Evolutionary conservation across 2,113 vertebrate genomes (phyloP).

Genomic region (Penelope pileata): DNA sequence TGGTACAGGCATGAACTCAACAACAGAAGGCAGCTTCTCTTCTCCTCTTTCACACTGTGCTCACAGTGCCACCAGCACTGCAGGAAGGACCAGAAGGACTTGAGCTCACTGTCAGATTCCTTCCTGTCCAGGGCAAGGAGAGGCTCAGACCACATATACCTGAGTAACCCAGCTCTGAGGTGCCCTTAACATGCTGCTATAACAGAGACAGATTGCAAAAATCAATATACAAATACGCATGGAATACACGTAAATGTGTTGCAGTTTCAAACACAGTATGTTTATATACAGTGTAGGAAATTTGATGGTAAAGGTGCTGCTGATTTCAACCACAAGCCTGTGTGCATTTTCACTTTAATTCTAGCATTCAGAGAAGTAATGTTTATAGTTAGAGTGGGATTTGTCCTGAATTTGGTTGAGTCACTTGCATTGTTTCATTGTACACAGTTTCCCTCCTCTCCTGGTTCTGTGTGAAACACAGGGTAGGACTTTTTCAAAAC

Average conservation of each 20-base stretch:
- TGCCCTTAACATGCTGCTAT: neutral
- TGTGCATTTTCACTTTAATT: neutral
- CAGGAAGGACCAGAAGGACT: neutral
- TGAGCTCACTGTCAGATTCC: neutral
- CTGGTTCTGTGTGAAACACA: conserved; percentile 14
- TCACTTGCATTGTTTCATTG: conserved; percentile 68
- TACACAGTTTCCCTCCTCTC: conserved; percentile 20
- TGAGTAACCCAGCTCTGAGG: neutral
- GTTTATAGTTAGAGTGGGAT: conserved; percentile 22
- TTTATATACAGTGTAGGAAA: neutral
- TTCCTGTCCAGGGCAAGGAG: neutral
- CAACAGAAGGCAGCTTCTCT: neutral
- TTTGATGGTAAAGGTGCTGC: neutral
- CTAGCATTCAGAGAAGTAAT: neutral
- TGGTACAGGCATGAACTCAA: accelerated
- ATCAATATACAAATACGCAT: no score
- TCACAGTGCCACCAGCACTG: neutral
- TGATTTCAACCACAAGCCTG: neutral
- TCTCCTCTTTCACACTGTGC: neutral
- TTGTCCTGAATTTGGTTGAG: neutral
- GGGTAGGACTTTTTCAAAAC: conserved; percentile 29
- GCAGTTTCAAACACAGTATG: neutral
- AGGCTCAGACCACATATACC: neutral
- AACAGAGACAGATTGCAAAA: neutral
- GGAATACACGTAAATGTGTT: accelerated